A percentile compares a stretch with the other conserved stretches of the same genome.
Evolutionary conservation across 2,888 invertebrate species (phyloP).

Genomic region (Andrena haemorrhoa): DNA sequence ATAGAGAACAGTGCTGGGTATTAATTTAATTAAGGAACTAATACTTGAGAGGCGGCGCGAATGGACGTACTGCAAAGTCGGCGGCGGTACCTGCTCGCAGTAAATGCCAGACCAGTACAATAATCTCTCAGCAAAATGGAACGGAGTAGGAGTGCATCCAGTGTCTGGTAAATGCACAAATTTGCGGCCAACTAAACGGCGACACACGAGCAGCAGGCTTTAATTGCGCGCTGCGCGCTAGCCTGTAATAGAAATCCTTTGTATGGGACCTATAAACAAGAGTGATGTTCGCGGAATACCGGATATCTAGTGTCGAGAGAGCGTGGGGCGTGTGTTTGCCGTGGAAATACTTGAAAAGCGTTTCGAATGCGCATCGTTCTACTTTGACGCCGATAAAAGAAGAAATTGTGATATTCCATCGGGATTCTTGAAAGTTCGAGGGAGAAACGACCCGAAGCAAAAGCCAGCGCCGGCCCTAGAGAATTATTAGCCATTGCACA

Average conservation of each 20-base stretch:
- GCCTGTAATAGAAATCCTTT: constrained; percentile 36
- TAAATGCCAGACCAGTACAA: constrained; percentile 24
- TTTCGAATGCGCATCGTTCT: neutral
- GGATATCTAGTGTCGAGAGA: neutral
- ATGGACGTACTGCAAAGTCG: neutral
- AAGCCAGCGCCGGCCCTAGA: constrained; percentile 3
- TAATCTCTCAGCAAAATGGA: constrained; percentile 28
- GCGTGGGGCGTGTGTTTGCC: neutral
- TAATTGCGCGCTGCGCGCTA: constrained; percentile 21
- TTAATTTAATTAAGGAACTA: constrained; percentile 49
- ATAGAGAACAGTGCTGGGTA: neutral
- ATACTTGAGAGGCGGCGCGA: constrained; percentile 37
- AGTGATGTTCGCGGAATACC: neutral
- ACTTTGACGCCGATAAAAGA: constrained; percentile 4
- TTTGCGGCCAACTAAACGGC: constrained; percentile 46
- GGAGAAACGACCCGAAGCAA: neutral
- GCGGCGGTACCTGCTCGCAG: neutral
- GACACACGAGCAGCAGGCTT: constrained; percentile 31
- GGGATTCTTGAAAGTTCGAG: neutral
- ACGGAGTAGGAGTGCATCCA: neutral
- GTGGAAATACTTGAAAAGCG: neutral
- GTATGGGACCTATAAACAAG: constrained; percentile 22
- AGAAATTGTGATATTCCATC: neutral
- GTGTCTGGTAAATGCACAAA: constrained; percentile 42
- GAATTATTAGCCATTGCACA: constrained; percentile 47